Conservation (phyloP, 2,888 invertebrate genomes). For the Erebia aethiops region DNA sequence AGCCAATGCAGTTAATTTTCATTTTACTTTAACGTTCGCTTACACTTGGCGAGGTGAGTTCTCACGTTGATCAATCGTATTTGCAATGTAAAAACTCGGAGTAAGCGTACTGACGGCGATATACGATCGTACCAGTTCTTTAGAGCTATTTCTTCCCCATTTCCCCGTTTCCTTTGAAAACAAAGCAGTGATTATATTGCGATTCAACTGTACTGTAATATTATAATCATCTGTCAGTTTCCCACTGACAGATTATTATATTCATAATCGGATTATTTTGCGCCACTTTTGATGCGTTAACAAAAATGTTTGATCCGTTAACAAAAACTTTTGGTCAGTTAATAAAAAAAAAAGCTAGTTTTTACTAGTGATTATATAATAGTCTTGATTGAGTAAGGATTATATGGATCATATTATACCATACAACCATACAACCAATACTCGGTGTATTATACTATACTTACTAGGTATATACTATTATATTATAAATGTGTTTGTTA, state of each 20-base stretch:
- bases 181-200: conserved; percentile 13
- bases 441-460: no score
- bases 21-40: no score
- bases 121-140: conserved; percentile 1
- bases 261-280: conserved; percentile 36
- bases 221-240: no score
- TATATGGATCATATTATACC: background rate
- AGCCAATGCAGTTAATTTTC: no score
- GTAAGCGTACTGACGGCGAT: background rate
- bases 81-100: no score
- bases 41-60: no score
- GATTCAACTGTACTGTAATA: conserved; percentile 29
- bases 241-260: conserved; percentile 30
- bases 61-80: no score
- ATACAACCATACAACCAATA: no score
- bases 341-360: conserved; percentile 3
- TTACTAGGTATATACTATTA: no score
- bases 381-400: background rate
- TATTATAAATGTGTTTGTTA: no score
- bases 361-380: background rate
- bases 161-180: conserved; percentile 33
- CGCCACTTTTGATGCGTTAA: conserved; percentile 22
- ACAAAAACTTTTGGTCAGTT: conserved; percentile 22
- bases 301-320: conserved; percentile 26
- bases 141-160: conserved; percentile 20